Evolutionary conservation across 2,113 vertebrate species (phyloP), one percentile per base, ranked within the genome.

Genomic region (Bos taurus): DNA sequence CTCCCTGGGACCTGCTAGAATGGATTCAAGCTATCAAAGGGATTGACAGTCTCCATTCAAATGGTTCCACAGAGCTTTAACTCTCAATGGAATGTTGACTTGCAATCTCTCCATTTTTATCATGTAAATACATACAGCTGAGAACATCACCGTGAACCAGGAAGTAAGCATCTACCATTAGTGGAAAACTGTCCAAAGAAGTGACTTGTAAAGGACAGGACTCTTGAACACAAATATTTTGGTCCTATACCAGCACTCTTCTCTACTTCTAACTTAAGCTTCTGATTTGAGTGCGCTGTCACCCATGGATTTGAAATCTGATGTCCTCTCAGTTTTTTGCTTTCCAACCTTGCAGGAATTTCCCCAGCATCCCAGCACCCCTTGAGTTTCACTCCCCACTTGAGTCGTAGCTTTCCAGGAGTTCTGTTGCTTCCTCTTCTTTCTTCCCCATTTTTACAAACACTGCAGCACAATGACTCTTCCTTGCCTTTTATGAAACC

Each of bases 351-450:
- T 36, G 60, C 54, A 97, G 94, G 97, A 98, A 97, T 92, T 85
- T 92, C 97, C 97, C 97, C 92, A 96, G 2, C 15, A 3, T 88
- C 92, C 97, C 83, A 19, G 74, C 2, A 3, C 19, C 60, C 36
- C 36, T 23, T 26, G 46, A 67, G 36, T 62, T 95, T 85, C 26
- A 82, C 57, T 89, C 92, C 62, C 30, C 11, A 16, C 46, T 78
- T 52, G 33, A 23, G 62, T 77, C 17, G 28, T 59, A 90, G 95
- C 97, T 97, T 98, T 98, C 94, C 94, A 98, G 94, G 97, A 96
- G 84, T 95, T 91, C 40, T 94, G 28, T 56, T 91, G 89, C 96
- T 98, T 97, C 97, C 98, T 97, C 93, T 97, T 98, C 82, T 97
- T 71, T 95, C 86, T 98, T 97, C 88, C 83, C 48, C 7, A 14